Percentiles rank a stretch among this genome's conserved stretches.
These are phyloP conservation scores for Microtus richardsoni DNA, from an alignment of 2,113 vertebrate genomes.

Conservation along the genomic window DNA sequence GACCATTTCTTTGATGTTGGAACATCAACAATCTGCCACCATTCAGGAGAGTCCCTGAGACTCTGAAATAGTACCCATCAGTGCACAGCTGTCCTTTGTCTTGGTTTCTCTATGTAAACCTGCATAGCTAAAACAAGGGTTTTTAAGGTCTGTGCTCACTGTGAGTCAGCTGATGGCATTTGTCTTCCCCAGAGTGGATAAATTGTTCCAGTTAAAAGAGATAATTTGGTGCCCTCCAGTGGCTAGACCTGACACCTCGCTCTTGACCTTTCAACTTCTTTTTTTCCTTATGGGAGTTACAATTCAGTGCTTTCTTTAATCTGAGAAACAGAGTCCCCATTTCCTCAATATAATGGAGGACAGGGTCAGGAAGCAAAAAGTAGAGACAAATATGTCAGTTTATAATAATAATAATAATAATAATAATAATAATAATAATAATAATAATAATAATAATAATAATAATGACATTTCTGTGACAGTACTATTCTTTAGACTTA, in stretches of 20 bases:
- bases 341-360: background rate
- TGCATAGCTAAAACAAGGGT: background rate
- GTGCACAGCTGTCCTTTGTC: background rate
- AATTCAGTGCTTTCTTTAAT: background rate
- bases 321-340: background rate
- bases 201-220: slow-evolving; percentile 14
- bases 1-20: background rate
- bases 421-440: too few species aligned
- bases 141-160: background rate
- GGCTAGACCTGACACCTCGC: slow-evolving; percentile 48
- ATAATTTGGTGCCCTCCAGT: slow-evolving; percentile 73
- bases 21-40: background rate
- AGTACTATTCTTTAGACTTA: background rate
- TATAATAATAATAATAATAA: background rate
- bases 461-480: background rate
- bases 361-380: background rate
- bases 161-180: background rate
- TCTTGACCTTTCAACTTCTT: slow-evolving; percentile 54
- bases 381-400: background rate
- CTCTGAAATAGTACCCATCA: background rate
- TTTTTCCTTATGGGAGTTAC: slow-evolving; percentile 3
- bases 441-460: background rate
- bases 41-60: background rate
- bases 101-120: background rate
- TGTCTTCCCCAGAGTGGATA: background rate